Evolutionary conservation across 2,113 vertebrate species (phyloP).

Genomic region (Saguinus imperator): DNA sequence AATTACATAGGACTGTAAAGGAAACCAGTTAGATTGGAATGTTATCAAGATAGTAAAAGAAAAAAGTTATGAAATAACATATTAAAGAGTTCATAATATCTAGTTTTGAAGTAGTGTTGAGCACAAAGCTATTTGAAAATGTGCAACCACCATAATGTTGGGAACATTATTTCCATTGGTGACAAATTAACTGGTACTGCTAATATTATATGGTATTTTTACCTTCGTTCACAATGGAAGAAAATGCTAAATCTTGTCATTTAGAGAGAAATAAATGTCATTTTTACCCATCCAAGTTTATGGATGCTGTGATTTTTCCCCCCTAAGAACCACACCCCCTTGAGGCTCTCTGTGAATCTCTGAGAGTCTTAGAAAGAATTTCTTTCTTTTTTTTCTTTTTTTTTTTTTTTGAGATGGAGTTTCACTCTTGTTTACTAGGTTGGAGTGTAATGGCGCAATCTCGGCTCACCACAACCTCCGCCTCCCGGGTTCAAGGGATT

Average conservation of each 20-base stretch:
- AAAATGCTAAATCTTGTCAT: slow-evolving; percentile 22
- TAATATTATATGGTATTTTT: not conserved
- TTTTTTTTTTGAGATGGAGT: too few relatives aligned
- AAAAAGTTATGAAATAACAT: not conserved
- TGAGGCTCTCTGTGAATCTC: not conserved
- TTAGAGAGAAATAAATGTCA: not conserved
- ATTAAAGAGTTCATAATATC: not conserved
- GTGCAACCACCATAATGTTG: not conserved
- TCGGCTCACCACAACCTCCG: too few relatives aligned
- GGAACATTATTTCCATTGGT: not conserved
- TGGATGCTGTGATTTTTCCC: not conserved
- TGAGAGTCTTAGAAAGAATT: not conserved
- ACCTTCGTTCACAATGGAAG: slow-evolving; percentile 26
- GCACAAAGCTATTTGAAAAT: not conserved
- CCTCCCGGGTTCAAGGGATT: too few relatives aligned
- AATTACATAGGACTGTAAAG: not conserved
- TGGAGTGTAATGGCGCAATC: too few relatives aligned
- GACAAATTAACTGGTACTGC: not conserved
- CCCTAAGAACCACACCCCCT: not conserved
- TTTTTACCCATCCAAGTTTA: not conserved
- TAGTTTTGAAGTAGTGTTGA: slow-evolving; percentile 19
- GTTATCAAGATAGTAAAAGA: not conserved
- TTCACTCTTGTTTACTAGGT: too few relatives aligned
- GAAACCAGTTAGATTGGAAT: not conserved
- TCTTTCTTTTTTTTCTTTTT: too few relatives aligned